A percentile compares a stretch with the other conserved stretches of the same genome.
phyloP scores from a whole-genome alignment of 2,888 invertebrate genomes.

The Trissoscelio sp. region DNA sequence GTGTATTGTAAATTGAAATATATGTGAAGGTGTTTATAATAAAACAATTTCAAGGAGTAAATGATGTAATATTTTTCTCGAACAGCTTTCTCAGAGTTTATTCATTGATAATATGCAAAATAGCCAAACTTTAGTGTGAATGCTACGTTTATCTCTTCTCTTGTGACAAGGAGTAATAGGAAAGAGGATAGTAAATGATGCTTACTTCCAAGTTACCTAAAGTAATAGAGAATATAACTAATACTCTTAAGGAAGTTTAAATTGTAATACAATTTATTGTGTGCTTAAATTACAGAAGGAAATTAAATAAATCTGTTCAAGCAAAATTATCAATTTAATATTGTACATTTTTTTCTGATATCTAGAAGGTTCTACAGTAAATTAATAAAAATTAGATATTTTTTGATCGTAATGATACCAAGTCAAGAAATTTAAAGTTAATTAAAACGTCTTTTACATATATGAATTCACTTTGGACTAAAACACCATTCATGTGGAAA shows the following conservation, averaged over 20 bases:
- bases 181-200: constrained; percentile 1
- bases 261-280: not conserved
- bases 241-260: not conserved
- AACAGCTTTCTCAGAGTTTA: not conserved
- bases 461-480: not conserved
- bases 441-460: not conserved
- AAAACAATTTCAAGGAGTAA: not conserved
- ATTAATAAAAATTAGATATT: too few relatives aligned
- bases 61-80: not conserved
- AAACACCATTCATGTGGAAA: not conserved
- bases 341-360: too few relatives aligned
- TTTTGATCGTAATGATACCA: too few relatives aligned
- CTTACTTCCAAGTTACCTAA: not conserved
- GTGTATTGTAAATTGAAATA: not conserved
- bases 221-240: not conserved
- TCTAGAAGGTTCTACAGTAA: too few relatives aligned
- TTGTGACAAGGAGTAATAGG: constrained; percentile 6
- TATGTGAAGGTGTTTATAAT: not conserved
- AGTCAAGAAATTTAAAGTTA: too few relatives aligned
- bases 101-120: constrained; percentile 10
- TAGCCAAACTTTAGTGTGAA: not conserved
- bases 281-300: too few relatives aligned
- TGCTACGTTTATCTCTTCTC: not conserved
- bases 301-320: too few relatives aligned
- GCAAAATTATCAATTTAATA: too few relatives aligned